phyloP scores from a whole-genome alignment of 1,140 invertebrate species.

The Eufriesea mexicana region DNA sequence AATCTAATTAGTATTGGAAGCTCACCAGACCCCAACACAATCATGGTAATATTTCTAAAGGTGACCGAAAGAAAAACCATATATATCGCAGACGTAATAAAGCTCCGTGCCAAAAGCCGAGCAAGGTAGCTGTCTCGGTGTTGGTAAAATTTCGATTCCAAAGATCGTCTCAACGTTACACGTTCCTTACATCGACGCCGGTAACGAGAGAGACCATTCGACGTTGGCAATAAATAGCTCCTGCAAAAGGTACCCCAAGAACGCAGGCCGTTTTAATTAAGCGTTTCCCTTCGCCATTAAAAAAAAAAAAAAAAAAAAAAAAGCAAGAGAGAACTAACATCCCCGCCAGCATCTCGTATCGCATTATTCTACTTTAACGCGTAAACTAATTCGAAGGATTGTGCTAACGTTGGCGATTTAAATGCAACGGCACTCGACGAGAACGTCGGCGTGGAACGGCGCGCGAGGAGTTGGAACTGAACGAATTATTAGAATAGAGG shows the following conservation, averaged over 20 bases:
- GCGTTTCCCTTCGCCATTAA: not conserved
- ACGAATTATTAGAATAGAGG: slow-evolving; percentile 27
- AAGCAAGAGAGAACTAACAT: too few relatives aligned
- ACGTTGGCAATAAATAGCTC: not conserved
- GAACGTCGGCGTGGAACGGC: not conserved
- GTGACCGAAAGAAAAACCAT: too few relatives aligned
- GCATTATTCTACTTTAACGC: slow-evolving; percentile 1
- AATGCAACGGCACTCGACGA: slow-evolving; percentile 1
- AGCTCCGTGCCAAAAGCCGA: too few relatives aligned
- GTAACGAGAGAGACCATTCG: not conserved
- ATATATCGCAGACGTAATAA: too few relatives aligned
- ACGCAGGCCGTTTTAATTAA: slow-evolving; percentile 19
- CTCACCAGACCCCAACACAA: too few relatives aligned
- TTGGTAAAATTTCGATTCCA: too few relatives aligned
- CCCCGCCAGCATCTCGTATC: not conserved
- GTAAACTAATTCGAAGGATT: slow-evolving; percentile 15
- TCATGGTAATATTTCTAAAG: too few relatives aligned
- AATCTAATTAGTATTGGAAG: too few relatives aligned
- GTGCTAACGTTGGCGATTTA: not conserved
- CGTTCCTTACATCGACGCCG: not conserved
- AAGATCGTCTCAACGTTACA: not conserved
- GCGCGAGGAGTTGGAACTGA: not conserved
- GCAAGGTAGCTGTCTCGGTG: too few relatives aligned
- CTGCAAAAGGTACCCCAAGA: not conserved
- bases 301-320: not conserved